These are phyloP conservation scores for Lycaon pictus DNA, from an alignment of 2,113 vertebrate species.

Conservation along the genomic window DNA sequence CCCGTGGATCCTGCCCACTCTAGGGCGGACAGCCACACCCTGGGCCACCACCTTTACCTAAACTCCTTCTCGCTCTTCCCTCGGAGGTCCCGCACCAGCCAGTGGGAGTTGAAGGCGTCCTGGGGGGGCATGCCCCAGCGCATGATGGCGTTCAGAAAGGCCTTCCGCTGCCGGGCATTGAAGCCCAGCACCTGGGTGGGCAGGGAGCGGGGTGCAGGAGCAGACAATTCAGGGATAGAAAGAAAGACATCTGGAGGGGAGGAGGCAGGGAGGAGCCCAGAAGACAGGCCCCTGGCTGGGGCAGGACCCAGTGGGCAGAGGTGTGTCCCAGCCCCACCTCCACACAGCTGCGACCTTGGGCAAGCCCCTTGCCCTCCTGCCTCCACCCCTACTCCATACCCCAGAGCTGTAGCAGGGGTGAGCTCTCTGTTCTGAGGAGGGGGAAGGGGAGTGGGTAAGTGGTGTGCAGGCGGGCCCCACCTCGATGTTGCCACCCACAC, in stretches of 20 bases:
- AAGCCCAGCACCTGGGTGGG: conserved; percentile 95
- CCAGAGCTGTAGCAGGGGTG: neutral
- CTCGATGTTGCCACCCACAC: conserved; percentile 98
- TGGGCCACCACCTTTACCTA: conserved; percentile 85
- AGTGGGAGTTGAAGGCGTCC: conserved; percentile 99
- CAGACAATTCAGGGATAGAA: neutral
- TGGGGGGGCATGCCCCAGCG: conserved; percentile 99
- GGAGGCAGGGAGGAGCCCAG: fast-evolving
- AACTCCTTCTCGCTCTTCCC: conserved; percentile 99
- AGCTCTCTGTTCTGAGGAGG: neutral
- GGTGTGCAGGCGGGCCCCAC: conserved; percentile 80
- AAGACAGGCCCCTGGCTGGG: neutral
- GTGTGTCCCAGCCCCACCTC: neutral
- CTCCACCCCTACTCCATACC: neutral
- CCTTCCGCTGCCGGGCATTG: conserved; percentile 97
- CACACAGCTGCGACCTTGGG: neutral
- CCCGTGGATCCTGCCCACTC: neutral
- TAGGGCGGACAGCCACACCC: fast-evolving
- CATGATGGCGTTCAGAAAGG: conserved; percentile 98
- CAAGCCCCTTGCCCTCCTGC: neutral
- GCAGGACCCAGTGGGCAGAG: neutral
- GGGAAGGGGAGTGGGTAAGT: fast-evolving
- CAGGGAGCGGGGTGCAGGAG: fast-evolving
- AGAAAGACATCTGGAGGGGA: neutral
- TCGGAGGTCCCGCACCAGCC: conserved; percentile 97